These are phyloP conservation scores for Strigamia maritima DNA, from an alignment of 2,888 invertebrate species.

Conservation along the genomic window DNA sequence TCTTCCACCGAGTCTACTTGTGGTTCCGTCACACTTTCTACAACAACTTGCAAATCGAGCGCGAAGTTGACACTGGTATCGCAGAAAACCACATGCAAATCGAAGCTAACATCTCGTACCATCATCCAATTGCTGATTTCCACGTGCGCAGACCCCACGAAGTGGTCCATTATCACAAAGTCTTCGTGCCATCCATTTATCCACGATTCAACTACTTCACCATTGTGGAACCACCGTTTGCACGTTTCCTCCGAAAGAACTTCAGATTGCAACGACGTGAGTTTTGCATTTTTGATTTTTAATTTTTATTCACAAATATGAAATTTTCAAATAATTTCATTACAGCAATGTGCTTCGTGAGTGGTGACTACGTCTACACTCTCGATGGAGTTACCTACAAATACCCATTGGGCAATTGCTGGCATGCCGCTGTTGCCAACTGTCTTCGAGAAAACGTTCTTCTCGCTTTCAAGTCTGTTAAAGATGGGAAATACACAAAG, in stretches of 20 bases:
- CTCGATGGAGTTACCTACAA: conserved; percentile 43
- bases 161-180: not conserved
- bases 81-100: not conserved
- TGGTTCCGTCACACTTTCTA: conserved; percentile 11
- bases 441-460: not conserved
- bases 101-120: not conserved
- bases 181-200: too few species aligned
- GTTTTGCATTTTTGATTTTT: not conserved
- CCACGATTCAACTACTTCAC: too few species aligned
- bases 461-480: not conserved
- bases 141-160: not conserved
- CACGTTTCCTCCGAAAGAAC: not conserved
- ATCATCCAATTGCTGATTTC: not conserved
- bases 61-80: not conserved
- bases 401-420: conserved; percentile 42
- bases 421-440: conserved; percentile 42
- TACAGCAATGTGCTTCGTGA: conserved; percentile 41
- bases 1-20: not conserved
- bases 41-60: conserved; percentile 3
- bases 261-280: not conserved
- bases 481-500: not conserved
- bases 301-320: too few species aligned
- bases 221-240: not conserved
- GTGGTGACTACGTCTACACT: conserved; percentile 41
- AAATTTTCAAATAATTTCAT: not conserved